Percentiles rank a stretch among this genome's conserved stretches.
Conservation (phyloP, 2,888 invertebrate species). For the Trachelus tabidus region DNA sequence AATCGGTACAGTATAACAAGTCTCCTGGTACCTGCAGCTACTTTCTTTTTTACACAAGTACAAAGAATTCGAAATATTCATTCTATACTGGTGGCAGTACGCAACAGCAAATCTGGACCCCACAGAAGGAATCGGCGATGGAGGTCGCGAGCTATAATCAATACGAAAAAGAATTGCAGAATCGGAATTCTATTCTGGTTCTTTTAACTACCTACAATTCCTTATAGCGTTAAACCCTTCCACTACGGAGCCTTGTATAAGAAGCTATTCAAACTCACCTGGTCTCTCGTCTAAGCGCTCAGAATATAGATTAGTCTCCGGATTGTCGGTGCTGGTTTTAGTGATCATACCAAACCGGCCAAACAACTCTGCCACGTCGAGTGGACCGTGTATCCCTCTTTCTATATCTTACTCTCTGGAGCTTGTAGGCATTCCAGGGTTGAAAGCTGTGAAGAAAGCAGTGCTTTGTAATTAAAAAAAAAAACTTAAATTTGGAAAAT, state of each 20-base stretch:
- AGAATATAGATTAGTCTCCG: not conserved
- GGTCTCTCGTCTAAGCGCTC: not conserved
- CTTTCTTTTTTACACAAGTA: not conserved
- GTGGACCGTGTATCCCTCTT: not conserved
- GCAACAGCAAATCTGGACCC: not conserved
- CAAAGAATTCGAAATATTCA: not conserved
- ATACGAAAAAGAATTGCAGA: not conserved
- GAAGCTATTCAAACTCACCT: not conserved
- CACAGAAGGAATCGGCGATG: not conserved
- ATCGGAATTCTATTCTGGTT: not conserved
- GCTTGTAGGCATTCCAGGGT: not conserved
- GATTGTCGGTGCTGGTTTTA: not conserved
- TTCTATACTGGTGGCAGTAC: not conserved
- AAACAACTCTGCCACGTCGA: not conserved
- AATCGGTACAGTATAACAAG: not conserved
- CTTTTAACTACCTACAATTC: not conserved
- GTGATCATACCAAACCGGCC: not conserved
- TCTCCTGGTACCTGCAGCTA: no score
- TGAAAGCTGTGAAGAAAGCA: not conserved
- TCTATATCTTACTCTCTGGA: not conserved
- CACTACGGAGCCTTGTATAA: not conserved
- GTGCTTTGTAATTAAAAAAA: not conserved
- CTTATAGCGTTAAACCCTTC: not conserved
- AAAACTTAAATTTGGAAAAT: no score
- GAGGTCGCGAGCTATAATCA: not conserved